phyloP scores from a whole-genome alignment of 2,888 invertebrate genomes.

The Troides helena region DNA sequence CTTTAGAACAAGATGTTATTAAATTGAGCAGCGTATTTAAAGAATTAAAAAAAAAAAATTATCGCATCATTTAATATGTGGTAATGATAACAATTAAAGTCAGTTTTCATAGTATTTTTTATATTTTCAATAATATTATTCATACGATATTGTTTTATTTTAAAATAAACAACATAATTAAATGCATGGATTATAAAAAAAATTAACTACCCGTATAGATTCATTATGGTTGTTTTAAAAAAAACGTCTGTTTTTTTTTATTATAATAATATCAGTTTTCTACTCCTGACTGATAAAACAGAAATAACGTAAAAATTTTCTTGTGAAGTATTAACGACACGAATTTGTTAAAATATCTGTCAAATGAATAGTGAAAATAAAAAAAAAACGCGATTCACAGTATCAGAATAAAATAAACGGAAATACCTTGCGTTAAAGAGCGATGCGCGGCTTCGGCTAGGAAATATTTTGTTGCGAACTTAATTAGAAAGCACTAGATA shows the following conservation, averaged over 20 bases:
- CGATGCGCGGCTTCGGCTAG: background rate
- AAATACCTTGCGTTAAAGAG: background rate
- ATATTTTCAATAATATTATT: background rate
- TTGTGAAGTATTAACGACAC: too few relatives aligned
- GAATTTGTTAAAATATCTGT: background rate
- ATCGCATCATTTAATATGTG: too few relatives aligned
- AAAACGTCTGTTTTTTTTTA: background rate
- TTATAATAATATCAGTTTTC: background rate
- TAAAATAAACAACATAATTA: background rate
- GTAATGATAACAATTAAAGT: too few relatives aligned
- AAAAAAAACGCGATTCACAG: background rate
- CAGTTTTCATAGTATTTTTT: too few relatives aligned
- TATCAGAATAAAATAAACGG: background rate
- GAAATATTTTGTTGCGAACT: background rate
- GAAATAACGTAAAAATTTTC: background rate
- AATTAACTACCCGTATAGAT: background rate
- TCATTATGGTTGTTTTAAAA: background rate
- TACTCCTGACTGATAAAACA: background rate
- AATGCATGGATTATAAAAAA: background rate
- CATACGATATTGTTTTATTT: background rate
- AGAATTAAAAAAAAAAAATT: too few relatives aligned
- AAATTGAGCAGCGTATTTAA: too few relatives aligned
- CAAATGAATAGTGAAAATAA: background rate
- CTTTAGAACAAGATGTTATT: too few relatives aligned
- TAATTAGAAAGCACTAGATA: background rate